Percentiles rank a stretch among this genome's conserved stretches.
phyloP scores from a whole-genome alignment of 2,888 invertebrate species.

The Nomada lathburiana region DNA sequence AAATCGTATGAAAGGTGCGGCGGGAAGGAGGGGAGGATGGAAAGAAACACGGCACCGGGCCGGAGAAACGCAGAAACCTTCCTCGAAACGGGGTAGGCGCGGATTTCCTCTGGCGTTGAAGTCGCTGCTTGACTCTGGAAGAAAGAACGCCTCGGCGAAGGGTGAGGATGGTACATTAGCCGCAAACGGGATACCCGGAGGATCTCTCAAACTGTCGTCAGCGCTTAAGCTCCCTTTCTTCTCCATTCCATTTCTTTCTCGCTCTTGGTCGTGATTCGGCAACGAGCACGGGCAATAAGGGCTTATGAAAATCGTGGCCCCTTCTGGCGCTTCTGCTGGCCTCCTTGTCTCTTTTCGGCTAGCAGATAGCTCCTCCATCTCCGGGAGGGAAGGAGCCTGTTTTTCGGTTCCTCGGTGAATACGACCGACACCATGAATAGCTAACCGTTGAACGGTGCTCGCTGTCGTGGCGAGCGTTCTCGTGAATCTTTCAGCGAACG shows the following conservation, averaged over 20 bases:
- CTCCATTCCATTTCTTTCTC: neutral
- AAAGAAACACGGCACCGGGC: neutral
- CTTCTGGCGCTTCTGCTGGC: neutral
- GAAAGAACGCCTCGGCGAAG: conserved; percentile 48
- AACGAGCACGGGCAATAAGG: conserved; percentile 44
- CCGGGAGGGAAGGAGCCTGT: neutral
- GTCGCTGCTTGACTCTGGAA: conserved; percentile 45
- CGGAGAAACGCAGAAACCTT: conserved; percentile 62
- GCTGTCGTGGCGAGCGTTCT: conserved; percentile 20
- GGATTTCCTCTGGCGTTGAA: conserved; percentile 55
- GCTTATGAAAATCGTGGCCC: conserved; percentile 47
- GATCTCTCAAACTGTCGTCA: conserved; percentile 81
- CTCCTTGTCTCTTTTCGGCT: neutral
- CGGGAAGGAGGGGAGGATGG: neutral
- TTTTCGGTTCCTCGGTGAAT: conserved; percentile 8
- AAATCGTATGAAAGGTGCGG: conserved; percentile 17
- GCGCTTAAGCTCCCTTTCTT: conserved; percentile 68
- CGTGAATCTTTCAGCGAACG: conserved; percentile 44
- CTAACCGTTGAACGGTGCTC: conserved; percentile 29
- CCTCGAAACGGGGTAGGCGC: conserved; percentile 54
- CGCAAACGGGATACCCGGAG: conserved; percentile 69
- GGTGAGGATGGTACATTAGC: conserved; percentile 73
- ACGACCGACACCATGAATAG: conserved; percentile 42
- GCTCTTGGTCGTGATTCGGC: conserved; percentile 21
- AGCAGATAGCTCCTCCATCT: no score